phyloP scores from a whole-genome alignment of 2,888 invertebrate genomes.

The Synergus japonicus region DNA sequence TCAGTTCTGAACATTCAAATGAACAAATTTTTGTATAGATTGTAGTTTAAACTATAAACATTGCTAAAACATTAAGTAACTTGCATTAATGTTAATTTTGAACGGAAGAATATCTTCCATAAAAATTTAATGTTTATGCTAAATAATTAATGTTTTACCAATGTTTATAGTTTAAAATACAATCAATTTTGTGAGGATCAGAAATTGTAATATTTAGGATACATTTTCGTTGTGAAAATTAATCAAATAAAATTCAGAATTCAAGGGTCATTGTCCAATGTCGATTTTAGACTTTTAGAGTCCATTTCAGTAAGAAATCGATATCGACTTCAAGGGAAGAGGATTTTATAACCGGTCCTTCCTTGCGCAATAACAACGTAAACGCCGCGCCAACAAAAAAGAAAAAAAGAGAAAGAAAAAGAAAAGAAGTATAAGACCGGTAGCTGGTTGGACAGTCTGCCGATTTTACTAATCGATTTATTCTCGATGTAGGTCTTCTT shows the following conservation, averaged over 20 bases:
- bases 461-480: constrained; percentile 51
- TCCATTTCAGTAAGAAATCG: not conserved
- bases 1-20: no score
- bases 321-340: constrained; percentile 2
- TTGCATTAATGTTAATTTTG: no score
- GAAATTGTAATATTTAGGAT: no score
- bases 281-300: not conserved
- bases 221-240: not conserved
- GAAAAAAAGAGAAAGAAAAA: constrained; percentile 46
- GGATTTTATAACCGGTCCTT: constrained; percentile 59
- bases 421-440: constrained; percentile 1
- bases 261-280: not conserved
- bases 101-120: no score
- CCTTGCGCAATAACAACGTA: constrained; percentile 52
- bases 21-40: no score
- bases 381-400: constrained; percentile 36
- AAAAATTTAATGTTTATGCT: no score
- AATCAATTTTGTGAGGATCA: not conserved
- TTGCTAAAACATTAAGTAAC: no score
- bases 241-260: not conserved
- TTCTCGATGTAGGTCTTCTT: not conserved
- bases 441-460: constrained; percentile 44
- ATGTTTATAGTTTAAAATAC: no score
- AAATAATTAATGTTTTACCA: no score
- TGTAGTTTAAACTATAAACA: no score